phyloP scores from a whole-genome alignment of 2,113 vertebrate genomes.

The Puffinus mauretanicus region DNA sequence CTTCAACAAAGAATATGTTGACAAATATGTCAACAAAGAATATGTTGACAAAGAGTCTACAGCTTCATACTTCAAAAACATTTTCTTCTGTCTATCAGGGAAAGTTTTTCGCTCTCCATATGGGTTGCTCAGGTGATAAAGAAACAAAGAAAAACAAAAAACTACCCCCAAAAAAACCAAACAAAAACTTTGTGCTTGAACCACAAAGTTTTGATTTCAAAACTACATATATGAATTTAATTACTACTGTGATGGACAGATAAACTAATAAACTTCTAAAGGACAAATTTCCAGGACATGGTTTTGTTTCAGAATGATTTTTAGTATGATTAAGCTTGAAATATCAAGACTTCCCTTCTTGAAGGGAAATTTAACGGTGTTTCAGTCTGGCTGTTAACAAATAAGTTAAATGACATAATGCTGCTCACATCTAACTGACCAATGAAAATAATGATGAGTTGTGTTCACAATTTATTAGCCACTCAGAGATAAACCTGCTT shows the following conservation, averaged over 20 bases:
- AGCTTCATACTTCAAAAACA: background rate
- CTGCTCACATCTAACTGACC: background rate
- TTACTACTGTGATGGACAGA: background rate
- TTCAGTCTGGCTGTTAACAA: background rate
- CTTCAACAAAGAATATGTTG: background rate
- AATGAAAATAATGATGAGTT: background rate
- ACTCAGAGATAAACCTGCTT: background rate
- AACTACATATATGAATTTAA: background rate
- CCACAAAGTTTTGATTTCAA: background rate
- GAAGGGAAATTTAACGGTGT: background rate
- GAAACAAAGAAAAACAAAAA: background rate
- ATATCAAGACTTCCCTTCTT: background rate
- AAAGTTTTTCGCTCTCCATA: background rate
- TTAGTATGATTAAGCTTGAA: background rate
- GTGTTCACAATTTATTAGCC: background rate
- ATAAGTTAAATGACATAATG: background rate
- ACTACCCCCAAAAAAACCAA: too few relatives aligned
- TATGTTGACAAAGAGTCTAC: background rate
- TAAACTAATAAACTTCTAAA: background rate
- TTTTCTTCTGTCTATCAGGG: constrained; percentile 1
- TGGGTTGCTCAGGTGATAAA: background rate
- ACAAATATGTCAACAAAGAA: background rate
- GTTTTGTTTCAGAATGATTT: background rate
- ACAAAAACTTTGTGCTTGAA: background rate
- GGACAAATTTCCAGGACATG: background rate